Evolutionary conservation across 1,140 invertebrate genomes (phyloP).

Genomic region (Palaemon carinicauda): DNA sequence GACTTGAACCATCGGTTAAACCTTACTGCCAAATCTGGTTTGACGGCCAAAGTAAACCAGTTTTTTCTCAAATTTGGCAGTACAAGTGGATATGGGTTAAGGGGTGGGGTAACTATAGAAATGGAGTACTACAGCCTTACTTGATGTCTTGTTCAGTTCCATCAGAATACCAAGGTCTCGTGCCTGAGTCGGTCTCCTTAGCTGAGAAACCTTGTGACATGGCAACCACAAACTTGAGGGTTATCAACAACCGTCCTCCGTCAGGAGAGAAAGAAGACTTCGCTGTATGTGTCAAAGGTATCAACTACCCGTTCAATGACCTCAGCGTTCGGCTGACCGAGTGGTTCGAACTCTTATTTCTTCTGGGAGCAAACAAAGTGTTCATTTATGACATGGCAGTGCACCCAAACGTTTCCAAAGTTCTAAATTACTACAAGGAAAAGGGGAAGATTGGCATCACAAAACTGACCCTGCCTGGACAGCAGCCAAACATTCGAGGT

Average conservation of each 20-base stretch:
- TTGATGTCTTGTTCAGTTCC: constrained; percentile 87
- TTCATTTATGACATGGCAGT: constrained; percentile 92
- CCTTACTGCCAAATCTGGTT: constrained; percentile 92
- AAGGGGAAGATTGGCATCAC: constrained; percentile 83
- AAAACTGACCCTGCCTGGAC: constrained; percentile 86
- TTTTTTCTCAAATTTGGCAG: constrained; percentile 79
- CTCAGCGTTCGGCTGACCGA: constrained; percentile 89
- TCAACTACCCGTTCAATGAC: constrained; percentile 89
- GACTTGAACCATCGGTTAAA: constrained; percentile 82
- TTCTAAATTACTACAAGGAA: constrained; percentile 81
- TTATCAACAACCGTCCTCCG: constrained; percentile 77
- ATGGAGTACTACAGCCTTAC: constrained; percentile 90
- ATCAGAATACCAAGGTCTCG: constrained; percentile 64
- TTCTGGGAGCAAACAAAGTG: constrained; percentile 90
- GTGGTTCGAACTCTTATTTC: constrained; percentile 88
- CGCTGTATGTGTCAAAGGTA: constrained; percentile 92
- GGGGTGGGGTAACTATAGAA: constrained; percentile 94
- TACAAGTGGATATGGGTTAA: constrained; percentile 95
- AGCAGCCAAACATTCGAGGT: constrained; percentile 87
- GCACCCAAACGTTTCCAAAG: constrained; percentile 89
- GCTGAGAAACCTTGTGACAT: constrained; percentile 86
- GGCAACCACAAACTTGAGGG: constrained; percentile 85
- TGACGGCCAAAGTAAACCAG: constrained; percentile 80
- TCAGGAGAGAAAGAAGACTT: constrained; percentile 77
- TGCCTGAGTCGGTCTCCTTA: constrained; percentile 85